Base-by-base conservation (phyloP, 2,797 vertebrate genomes). In the Muscicapa striata region DNA sequence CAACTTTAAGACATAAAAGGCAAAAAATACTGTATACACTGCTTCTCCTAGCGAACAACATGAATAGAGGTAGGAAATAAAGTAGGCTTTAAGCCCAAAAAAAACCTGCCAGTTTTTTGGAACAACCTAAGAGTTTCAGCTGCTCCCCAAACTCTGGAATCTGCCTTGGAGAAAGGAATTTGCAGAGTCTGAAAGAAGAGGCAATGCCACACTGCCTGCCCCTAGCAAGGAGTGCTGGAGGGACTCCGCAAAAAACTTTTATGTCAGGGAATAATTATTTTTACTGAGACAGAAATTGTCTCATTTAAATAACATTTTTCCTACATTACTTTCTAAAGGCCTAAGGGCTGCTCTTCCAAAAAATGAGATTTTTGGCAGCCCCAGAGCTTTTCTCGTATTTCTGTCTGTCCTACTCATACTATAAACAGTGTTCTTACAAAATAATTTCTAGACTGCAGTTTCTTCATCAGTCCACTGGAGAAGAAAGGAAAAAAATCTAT, bases 281-380 rank as follows among this genome's bases (percentile, higher is more conserved):
- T 95, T 89, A 90, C 80, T 95, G 95, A 97, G 89, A 89, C 80
- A 97, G 92, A 97, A 97, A 97, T 97, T 97, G 97, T 94, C 94
- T 98, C 96, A 97, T 91, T 92, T 94, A 94, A 96, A 96, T 92
- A 97, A 75, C 89, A 97, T 97, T 98, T 97, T 95, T 96, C 94
- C 92, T 96, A 89, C 89, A 95, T 75, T 95, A 85, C 89, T 96
- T 97, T 97, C 92, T 94, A 87, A 97, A 94, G 96, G 89, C 83
- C 61, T 59, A 78, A 84, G 69, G 87, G 87, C 30, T 92, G 52
- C 70, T 94, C 76, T 97, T 97, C 91, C 90, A 96, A 96, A 94
- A 93, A 95, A 83, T 87, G 51, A 95, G 87, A 84, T 94, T 93
- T 96, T 97, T 96, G 96, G 95, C 93, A 84, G 87, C 77, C 64